Base-by-base conservation (phyloP, 2,113 vertebrate species). In the Brachyistius frenatus region DNA sequence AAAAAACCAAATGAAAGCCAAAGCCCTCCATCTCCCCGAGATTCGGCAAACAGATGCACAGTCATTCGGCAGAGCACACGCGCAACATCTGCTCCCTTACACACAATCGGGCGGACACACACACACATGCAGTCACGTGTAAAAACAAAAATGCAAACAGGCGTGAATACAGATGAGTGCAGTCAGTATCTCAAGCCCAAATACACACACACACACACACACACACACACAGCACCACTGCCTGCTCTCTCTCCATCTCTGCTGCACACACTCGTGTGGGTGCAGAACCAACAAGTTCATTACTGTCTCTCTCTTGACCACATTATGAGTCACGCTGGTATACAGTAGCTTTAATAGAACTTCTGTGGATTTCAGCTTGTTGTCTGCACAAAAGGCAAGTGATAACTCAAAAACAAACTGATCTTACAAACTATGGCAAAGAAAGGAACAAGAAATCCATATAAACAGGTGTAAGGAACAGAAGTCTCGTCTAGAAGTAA, bases 1-100 rank as follows among this genome's bases (percentile, higher is more conserved):
- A 37, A 37, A 37, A 7, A 37, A 37, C 69, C 67, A 37, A 84
- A 83, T 81, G 71, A 87, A 85, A 87, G 62, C 56, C 86, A 63
- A 85, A 79, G 61, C 47, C 67, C 71, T 73, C 60, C 44, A n/a
- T 73, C 76, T 76, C 46, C 39, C 65, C 50, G 37, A 44, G 76
- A 52, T 65, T 64, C 41, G 2, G 56, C 76, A 76, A 81, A 80
- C 84, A 80, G 78, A 84, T 66, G 72, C 72, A 50, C 52, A 69
- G 49, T 85, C 76, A 85, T 79, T 81, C 62, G 75, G 75, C 53
- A 58, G 74, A 79, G 16, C 47, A 66, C 50, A 73, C 47, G 37
- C 52, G 5, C 36, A 78, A 58, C 63, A 84, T 73, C 77, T 73
- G 73, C 66, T 80, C 47, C 8, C 50, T 32, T 8, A 30, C 70